Percentiles rank a stretch among this genome's conserved stretches.
These are phyloP conservation scores for Drosophila pallidifrons DNA, from an alignment of 1,140 invertebrate species.

Conservation along the genomic window DNA sequence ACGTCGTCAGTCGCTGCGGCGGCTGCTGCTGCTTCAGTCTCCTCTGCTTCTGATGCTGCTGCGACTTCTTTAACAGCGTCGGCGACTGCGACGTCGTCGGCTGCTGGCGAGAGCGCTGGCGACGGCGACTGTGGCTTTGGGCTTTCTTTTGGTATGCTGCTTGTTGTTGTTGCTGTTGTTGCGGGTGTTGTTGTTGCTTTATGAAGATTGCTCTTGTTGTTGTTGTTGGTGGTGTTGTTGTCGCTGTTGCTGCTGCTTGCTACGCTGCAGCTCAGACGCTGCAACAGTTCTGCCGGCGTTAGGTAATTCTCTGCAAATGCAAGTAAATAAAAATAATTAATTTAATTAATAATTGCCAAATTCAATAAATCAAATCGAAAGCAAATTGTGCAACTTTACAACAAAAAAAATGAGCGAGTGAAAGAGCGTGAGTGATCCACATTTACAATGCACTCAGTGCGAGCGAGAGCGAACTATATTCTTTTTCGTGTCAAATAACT, in stretches of 20 bases:
- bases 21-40: slow-evolving; percentile 12
- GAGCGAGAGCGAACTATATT: not conserved
- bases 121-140: slow-evolving; percentile 35
- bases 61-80: slow-evolving; percentile 6
- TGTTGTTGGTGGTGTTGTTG: slow-evolving; percentile 43
- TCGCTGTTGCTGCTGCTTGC: slow-evolving; percentile 43
- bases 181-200: slow-evolving; percentile 43
- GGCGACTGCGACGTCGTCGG: slow-evolving; percentile 20
- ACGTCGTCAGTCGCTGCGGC: slow-evolving; percentile 34
- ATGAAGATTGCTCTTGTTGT: slow-evolving; percentile 11
- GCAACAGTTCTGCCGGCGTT: slow-evolving; percentile 64
- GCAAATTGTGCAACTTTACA: not conserved
- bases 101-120: slow-evolving; percentile 8
- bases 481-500: slow-evolving; percentile 11
- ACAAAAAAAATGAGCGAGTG: not conserved
- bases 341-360: slow-evolving; percentile 32
- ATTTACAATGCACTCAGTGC: not conserved
- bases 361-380: not conserved
- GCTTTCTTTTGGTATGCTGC: slow-evolving; percentile 70
- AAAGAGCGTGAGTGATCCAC: not conserved
- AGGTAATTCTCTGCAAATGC: slow-evolving; percentile 65
- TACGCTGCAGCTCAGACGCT: slow-evolving; percentile 58
- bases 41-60: not conserved
- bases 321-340: slow-evolving; percentile 3
- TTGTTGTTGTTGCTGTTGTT: slow-evolving; percentile 49